These are phyloP conservation scores for Peromyscus polionotus DNA, from an alignment of 2,113 vertebrate species.

Conservation along the genomic window DNA sequence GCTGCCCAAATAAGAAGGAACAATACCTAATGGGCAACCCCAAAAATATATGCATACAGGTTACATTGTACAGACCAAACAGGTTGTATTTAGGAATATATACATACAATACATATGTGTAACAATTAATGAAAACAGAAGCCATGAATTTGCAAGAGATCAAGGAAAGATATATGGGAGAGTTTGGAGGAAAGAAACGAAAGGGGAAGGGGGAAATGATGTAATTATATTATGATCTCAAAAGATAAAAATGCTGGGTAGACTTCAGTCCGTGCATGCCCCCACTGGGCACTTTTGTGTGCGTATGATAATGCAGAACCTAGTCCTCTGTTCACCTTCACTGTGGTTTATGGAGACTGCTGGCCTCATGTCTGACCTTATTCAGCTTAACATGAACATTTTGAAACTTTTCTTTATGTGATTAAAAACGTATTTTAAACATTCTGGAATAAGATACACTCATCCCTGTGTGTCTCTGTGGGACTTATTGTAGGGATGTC, in stretches of 20 bases:
- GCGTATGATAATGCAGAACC: not conserved
- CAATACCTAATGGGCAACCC: not conserved
- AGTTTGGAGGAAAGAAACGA: not conserved
- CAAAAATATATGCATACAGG: too few relatives aligned
- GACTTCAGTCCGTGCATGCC: not conserved
- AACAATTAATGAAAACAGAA: not conserved
- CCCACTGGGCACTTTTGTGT: not conserved
- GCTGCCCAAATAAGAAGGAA: not conserved
- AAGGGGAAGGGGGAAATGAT: not conserved
- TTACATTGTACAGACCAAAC: not conserved
- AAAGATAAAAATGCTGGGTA: rapidly evolving
- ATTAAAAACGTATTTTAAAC: not conserved
- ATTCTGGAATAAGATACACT: not conserved
- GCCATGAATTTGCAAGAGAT: not conserved
- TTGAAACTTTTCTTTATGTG: not conserved
- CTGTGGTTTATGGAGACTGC: not conserved
- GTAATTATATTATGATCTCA: not conserved
- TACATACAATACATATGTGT: not conserved
- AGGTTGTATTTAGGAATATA: not conserved
- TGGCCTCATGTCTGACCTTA: not conserved
- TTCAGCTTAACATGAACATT: not conserved
- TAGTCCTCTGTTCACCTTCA: not conserved
- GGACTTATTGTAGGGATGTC: not conserved
- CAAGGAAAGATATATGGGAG: not conserved
- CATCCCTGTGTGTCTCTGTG: not conserved